Percentiles rank a stretch among this genome's conserved stretches.
Evolutionary conservation across 1,140 invertebrate species (phyloP).

Genomic region (Saccostrea cuccullata): DNA sequence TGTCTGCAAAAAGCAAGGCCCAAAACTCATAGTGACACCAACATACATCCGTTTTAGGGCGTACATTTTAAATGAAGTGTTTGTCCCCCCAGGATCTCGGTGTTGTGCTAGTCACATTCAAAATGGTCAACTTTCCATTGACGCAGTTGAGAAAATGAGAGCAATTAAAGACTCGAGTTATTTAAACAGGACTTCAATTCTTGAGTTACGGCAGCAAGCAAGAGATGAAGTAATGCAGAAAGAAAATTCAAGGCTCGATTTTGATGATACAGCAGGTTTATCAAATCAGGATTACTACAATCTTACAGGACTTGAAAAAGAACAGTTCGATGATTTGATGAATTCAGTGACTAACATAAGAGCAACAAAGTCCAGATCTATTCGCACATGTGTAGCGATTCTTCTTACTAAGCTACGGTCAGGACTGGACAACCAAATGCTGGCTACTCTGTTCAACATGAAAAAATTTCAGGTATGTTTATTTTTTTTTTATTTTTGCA

Average conservation of each 20-base stretch:
- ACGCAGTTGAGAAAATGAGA: background rate
- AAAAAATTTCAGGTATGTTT: conserved; percentile 14
- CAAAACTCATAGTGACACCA: background rate
- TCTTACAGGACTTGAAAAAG: no score
- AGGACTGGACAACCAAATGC: conserved; percentile 26
- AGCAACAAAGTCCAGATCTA: no score
- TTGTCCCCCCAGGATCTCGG: background rate
- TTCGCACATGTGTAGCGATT: no score
- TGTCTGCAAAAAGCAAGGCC: conserved; percentile 8
- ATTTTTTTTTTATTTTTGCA: background rate
- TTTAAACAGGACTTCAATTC: no score
- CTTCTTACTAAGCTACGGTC: background rate
- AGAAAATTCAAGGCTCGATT: no score
- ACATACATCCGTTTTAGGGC: background rate
- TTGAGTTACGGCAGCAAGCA: no score
- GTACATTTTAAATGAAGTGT: background rate
- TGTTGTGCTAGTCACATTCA: background rate
- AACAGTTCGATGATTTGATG: no score
- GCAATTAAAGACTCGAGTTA: background rate
- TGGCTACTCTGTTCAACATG: conserved; percentile 25
- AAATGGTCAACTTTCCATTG: background rate
- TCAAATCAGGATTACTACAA: no score
- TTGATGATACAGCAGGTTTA: no score
- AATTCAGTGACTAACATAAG: no score
- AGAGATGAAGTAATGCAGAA: no score